A percentile compares a stretch with the other conserved stretches of the same genome.
These are phyloP conservation scores for Penelope pileata DNA, from an alignment of 2,113 vertebrate species.

Conservation along the genomic window DNA sequence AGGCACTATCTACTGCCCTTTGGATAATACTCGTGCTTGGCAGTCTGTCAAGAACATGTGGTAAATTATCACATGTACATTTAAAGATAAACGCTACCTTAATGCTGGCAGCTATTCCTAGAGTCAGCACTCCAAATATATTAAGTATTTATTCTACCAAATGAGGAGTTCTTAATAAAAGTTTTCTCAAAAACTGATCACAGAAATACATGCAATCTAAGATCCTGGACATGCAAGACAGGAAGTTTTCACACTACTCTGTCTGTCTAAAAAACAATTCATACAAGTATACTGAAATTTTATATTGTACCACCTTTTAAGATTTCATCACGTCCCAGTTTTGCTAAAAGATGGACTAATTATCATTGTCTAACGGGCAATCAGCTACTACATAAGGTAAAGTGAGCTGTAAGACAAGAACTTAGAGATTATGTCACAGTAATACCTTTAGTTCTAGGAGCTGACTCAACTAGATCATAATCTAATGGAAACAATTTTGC, in stretches of 20 bases:
- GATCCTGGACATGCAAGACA: background rate
- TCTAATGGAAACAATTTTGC: slow-evolving; percentile 2
- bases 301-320: background rate
- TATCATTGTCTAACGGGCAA: background rate
- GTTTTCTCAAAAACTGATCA: background rate
- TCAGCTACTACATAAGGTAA: background rate
- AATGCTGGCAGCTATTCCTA: background rate
- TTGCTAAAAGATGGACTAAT: background rate
- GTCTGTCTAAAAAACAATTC: background rate
- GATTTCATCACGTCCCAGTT: background rate
- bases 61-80: slow-evolving; percentile 1
- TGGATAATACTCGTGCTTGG: background rate
- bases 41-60: background rate
- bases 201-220: background rate
- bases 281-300: background rate
- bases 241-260: background rate
- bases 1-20: background rate
- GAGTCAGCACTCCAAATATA: background rate
- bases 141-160: background rate
- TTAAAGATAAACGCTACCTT: slow-evolving; percentile 41
- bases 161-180: background rate
- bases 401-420: background rate
- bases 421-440: background rate
- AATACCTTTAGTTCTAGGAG: background rate
- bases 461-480: background rate